Percentiles rank a stretch among this genome's conserved stretches.
These are phyloP conservation scores for Yponomeuta sedellus DNA, from an alignment of 2,888 invertebrate species.

Conservation along the genomic window DNA sequence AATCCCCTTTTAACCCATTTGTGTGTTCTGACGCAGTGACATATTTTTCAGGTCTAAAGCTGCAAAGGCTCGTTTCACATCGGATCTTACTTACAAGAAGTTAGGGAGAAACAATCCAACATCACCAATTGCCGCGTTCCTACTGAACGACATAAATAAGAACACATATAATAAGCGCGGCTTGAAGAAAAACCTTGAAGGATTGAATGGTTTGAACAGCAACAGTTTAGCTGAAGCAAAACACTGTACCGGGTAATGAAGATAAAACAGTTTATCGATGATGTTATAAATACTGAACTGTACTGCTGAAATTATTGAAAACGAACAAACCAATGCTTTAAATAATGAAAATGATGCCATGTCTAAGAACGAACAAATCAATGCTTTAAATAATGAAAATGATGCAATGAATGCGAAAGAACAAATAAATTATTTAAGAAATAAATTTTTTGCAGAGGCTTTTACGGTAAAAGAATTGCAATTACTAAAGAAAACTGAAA, in stretches of 20 bases:
- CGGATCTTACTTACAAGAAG: neutral
- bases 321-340: neutral
- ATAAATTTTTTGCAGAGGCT: too few species aligned
- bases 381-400: neutral
- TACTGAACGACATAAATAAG: neutral
- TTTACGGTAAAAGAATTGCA: too few species aligned
- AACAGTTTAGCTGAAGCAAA: neutral
- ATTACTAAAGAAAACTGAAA: too few species aligned
- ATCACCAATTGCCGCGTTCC: neutral
- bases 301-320: neutral
- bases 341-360: neutral
- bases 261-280: neutral
- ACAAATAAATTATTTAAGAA: too few species aligned
- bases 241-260: neutral
- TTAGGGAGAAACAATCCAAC: neutral
- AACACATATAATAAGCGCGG: neutral
- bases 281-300: neutral
- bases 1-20: too few species aligned
- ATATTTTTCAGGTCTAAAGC: neutral
- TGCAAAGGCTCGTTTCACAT: neutral
- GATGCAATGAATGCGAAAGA: too few species aligned
- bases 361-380: neutral
- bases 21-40: too few species aligned
- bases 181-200: neutral
- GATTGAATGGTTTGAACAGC: neutral